Base-by-base conservation (phyloP, 2,888 invertebrate species). In the Tinea pellionella region DNA sequence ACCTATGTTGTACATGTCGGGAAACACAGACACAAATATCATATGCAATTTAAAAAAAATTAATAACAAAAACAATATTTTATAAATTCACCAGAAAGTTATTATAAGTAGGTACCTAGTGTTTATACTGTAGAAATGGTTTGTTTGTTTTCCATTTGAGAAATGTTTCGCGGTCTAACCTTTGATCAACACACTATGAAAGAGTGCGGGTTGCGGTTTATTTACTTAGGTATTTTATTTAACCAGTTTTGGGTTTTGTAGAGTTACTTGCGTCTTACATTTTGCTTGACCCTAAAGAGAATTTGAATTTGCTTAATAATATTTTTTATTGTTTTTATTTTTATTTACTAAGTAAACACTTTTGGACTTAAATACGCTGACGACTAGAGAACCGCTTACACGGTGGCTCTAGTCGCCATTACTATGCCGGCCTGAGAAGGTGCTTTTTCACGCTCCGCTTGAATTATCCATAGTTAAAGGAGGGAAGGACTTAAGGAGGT, bases 181-280 rank as follows among this genome's bases (percentile, higher is more conserved):
- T 57, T 57, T 57, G 57, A 57, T 57, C 57, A 32, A 57, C 57
- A 57, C 8, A n/a, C 53, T 53, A 47, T 19, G 55, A 24, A 24
- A 15, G 47, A 47, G 16, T 19, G 55, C 29, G 55, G 55, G 19
- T 29, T 47, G 19, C 18, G 55, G 55, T 55, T 47, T 47, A 19
- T 32, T 57, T 57, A 57, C 32, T 57, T 57, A 57, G 57, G 57
- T 57, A 57, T 57, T 55, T 57, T 57, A 57, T 57, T 57, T 57
- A 53, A 13, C 53, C 53, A 53, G 19, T 53, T 53, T 53, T 13
- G 24, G 53, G 53, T 24, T 24, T 53, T 18, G n/a, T 2, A 11
- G 18, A 42, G 42, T 42, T n/a, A n/a, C n/a, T n/a, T n/a, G 42
- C 15, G 15, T 47, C 47, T 47, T 47, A 4, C 47, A 47, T 3